Conservation (phyloP, 2,113 vertebrate species). For the Microcebus griseorufus region DNA sequence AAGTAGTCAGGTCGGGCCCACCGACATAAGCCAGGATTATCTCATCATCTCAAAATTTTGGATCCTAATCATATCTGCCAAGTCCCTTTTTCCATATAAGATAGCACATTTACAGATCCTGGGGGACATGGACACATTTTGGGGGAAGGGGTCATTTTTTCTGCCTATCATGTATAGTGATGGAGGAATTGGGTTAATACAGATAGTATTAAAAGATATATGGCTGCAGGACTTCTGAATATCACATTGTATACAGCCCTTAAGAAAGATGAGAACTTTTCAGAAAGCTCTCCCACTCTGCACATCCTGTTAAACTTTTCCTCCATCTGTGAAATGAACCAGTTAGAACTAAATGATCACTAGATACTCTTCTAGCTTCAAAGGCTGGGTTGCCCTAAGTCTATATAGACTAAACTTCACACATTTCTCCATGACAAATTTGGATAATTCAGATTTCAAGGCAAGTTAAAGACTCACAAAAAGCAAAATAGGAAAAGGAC, state of each 20-base stretch:
- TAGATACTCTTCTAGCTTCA: not conserved
- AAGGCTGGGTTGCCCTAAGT: not conserved
- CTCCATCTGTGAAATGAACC: not conserved
- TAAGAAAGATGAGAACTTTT: not conserved
- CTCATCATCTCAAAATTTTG: not conserved
- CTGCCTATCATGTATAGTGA: not conserved
- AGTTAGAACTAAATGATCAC: not conserved
- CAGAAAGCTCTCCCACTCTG: not conserved
- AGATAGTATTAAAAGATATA: not conserved
- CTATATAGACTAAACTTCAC: not conserved
- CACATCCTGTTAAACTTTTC: not conserved
- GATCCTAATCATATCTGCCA: not conserved
- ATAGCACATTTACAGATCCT: not conserved
- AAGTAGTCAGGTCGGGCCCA: not conserved
- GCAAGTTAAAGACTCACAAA: not conserved
- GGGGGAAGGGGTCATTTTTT: not conserved
- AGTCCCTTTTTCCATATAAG: not conserved
- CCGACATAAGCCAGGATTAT: not conserved
- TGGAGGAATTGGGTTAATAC: not conserved
- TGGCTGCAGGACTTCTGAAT: not conserved
- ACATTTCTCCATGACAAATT: not conserved
- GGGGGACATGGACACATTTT: not conserved
- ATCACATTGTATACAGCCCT: rapidly evolving
- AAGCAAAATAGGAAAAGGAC: not conserved
- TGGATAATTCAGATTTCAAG: not conserved